A percentile compares a stretch with the other conserved stretches of the same genome.
Evolutionary conservation across 2,113 vertebrate species (phyloP).

Genomic region (Formicarius rufipectus): DNA sequence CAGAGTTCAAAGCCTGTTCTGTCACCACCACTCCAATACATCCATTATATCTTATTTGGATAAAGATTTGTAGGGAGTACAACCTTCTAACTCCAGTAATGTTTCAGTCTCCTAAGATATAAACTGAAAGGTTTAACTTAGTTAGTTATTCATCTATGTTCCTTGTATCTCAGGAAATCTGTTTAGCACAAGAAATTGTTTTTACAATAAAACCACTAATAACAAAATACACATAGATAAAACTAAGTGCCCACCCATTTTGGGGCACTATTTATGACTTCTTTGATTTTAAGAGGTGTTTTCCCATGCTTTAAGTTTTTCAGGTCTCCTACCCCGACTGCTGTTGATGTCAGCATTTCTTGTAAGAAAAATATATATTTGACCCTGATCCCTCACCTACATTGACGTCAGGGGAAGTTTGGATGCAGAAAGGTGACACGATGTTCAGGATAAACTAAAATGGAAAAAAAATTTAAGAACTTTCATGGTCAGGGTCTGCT

Average conservation of each 20-base stretch:
- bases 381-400: not conserved
- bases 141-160: not conserved
- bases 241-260: not conserved
- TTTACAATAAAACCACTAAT: not conserved
- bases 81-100: not conserved
- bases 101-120: not conserved
- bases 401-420: not conserved
- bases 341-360: not conserved
- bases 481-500: not conserved
- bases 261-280: not conserved
- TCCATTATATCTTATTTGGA: not conserved
- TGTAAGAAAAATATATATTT: not conserved
- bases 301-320: not conserved
- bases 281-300: not conserved
- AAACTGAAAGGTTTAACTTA: not conserved
- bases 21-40: not conserved
- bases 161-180: not conserved
- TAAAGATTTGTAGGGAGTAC: not conserved
- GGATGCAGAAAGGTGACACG: not conserved
- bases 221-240: not conserved
- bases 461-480: not conserved
- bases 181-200: not conserved
- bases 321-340: not conserved
- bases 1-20: not conserved
- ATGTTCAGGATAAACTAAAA: not conserved